A percentile compares a stretch with the other conserved stretches of the same genome.
These are phyloP conservation scores for Tricholauxania praeusta DNA, from an alignment of 2,888 invertebrate species.

Conservation along the genomic window DNA sequence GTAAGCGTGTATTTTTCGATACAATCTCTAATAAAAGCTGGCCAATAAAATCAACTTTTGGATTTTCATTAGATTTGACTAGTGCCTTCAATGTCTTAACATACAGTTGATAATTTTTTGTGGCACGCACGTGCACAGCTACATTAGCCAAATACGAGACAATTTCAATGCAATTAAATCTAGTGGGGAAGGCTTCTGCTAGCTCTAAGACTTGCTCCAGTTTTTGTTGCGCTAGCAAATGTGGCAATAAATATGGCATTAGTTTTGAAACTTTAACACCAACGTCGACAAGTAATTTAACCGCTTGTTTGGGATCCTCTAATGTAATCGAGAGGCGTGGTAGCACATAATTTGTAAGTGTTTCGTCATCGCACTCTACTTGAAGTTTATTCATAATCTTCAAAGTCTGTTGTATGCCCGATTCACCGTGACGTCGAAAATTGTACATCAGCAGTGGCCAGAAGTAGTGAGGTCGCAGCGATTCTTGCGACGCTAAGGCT, in stretches of 20 bases:
- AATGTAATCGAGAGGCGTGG: constrained; percentile 67
- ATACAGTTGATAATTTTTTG: constrained; percentile 69
- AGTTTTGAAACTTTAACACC: constrained; percentile 57
- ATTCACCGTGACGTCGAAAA: constrained; percentile 70
- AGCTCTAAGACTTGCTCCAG: constrained; percentile 52
- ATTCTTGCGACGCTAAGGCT: constrained; percentile 52
- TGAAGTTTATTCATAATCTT: constrained; percentile 70
- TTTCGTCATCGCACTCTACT: constrained; percentile 72
- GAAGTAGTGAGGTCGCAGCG: constrained; percentile 73
- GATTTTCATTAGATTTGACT: constrained; percentile 66
- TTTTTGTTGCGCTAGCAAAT: constrained; percentile 59
- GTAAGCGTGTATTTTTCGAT: constrained; percentile 65
- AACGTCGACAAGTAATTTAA: constrained; percentile 56
- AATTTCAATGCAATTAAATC: constrained; percentile 70
- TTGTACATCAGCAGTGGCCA: constrained; percentile 74
- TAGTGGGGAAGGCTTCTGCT: constrained; percentile 66
- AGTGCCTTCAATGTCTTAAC: constrained; percentile 70
- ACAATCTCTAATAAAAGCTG: constrained; percentile 71
- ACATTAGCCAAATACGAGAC: constrained; percentile 69
- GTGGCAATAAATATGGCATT: constrained; percentile 54
- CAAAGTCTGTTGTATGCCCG: constrained; percentile 70
- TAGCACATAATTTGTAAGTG: constrained; percentile 71
- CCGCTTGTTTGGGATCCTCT: constrained; percentile 53
- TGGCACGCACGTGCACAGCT: constrained; percentile 66
- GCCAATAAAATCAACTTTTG: constrained; percentile 72